Evolutionary conservation across 1,140 invertebrate genomes (phyloP).

Genomic region (Maconellicoccus hirsutus): DNA sequence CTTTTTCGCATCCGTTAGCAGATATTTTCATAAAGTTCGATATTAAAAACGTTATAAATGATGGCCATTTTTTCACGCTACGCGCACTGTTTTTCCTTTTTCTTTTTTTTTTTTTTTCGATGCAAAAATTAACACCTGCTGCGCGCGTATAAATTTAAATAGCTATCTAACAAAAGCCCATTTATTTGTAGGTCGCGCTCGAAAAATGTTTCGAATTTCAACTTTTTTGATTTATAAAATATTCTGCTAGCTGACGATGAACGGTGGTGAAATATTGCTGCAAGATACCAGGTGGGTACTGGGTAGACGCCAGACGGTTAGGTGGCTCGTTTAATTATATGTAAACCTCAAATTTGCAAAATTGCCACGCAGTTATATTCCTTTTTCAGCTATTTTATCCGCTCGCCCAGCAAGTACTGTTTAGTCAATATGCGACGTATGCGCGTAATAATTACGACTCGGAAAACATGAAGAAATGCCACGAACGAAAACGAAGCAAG

Average conservation of each 20-base stretch:
- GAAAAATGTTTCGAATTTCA: background rate
- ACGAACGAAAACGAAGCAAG: too few relatives aligned
- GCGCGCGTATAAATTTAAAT: background rate
- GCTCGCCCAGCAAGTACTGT: too few relatives aligned
- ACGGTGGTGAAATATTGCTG: background rate
- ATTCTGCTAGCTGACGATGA: background rate
- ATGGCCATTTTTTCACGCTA: background rate
- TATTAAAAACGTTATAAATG: slow-evolving; percentile 2
- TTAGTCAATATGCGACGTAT: too few relatives aligned
- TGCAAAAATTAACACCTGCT: slow-evolving; percentile 5
- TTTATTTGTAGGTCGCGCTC: background rate
- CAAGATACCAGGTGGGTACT: too few relatives aligned
- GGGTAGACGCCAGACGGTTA: too few relatives aligned
- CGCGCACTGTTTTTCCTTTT: background rate
- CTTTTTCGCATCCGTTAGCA: background rate
- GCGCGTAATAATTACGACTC: too few relatives aligned
- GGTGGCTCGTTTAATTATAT: too few relatives aligned
- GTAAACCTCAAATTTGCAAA: too few relatives aligned
- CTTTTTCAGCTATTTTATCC: too few relatives aligned
- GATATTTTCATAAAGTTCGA: slow-evolving; percentile 4
- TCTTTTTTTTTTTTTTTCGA: too few relatives aligned
- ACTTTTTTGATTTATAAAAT: slow-evolving; percentile 10
- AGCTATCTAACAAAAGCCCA: background rate
- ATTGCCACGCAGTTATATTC: too few relatives aligned
- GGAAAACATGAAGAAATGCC: too few relatives aligned